phyloP scores from a whole-genome alignment of 2,888 invertebrate species.

The Tanaodytes sp. region DNA sequence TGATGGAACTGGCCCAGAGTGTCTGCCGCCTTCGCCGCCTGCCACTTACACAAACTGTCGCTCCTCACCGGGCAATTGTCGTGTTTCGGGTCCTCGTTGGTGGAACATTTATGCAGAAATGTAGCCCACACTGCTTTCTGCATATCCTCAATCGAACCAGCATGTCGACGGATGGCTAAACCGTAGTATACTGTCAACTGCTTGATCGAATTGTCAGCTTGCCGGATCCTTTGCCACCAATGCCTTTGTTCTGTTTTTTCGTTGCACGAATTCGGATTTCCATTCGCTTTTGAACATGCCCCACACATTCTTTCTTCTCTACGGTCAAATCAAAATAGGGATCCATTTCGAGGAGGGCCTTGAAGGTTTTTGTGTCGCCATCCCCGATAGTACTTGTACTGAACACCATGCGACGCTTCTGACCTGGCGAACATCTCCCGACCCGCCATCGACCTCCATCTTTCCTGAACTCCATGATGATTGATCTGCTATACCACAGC shows the following conservation, averaged over 20 bases:
- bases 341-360: too few species aligned
- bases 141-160: conserved; percentile 13
- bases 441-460: conserved; percentile 54
- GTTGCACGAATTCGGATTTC: conserved; percentile 18
- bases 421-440: conserved; percentile 53
- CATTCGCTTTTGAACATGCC: too few species aligned
- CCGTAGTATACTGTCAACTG: too few species aligned
- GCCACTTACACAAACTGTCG: not conserved
- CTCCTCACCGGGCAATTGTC: not conserved
- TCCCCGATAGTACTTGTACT: conserved; percentile 51
- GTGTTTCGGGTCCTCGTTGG: conserved; percentile 42
- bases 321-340: conserved; percentile 4
- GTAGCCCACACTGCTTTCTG: conserved; percentile 57
- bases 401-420: conserved; percentile 39
- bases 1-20: conserved; percentile 6
- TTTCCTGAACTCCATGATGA: conserved; percentile 51
- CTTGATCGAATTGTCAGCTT: conserved; percentile 11
- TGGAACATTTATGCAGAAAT: conserved; percentile 51
- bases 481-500: conserved; percentile 20
- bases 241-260: conserved; percentile 42
- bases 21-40: not conserved
- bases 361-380: too few species aligned
- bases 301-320: too few species aligned
- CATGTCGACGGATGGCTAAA: conserved; percentile 54
- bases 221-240: conserved; percentile 15